Conservation (phyloP, 2,888 invertebrate species). For the Calameuta filiformis region DNA sequence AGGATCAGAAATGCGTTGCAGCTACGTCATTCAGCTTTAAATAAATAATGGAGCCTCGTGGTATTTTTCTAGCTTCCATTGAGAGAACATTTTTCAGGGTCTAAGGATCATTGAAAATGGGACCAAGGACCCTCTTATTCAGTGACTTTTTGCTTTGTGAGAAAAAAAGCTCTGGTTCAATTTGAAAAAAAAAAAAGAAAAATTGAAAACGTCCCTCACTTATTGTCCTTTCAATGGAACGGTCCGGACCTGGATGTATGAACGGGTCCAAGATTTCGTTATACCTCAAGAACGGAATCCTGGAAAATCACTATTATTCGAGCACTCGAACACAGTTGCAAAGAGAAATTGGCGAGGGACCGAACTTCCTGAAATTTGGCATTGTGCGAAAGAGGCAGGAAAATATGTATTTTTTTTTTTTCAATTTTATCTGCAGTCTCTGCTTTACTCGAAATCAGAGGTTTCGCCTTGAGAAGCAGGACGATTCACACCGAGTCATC, state of each 20-base stretch:
- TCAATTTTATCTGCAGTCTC: not conserved
- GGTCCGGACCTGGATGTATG: not conserved
- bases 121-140: not conserved
- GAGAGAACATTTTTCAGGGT: not conserved
- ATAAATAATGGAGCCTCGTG: not conserved
- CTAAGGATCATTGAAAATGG: not conserved
- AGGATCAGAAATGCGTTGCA: not conserved
- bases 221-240: not conserved
- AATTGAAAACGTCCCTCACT: not conserved
- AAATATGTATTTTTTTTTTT: not conserved
- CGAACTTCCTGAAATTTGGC: not conserved
- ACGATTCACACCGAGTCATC: conserved; percentile 29
- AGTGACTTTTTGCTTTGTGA: not conserved
- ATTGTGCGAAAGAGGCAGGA: not conserved
- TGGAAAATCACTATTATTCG: not conserved
- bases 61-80: not conserved
- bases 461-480: not conserved
- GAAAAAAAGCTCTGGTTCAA: not conserved
- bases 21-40: not conserved
- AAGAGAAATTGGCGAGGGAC: not conserved
- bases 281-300: not conserved
- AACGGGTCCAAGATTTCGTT: not conserved
- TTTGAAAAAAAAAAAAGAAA: not conserved
- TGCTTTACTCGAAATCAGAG: not conserved
- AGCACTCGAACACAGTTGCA: not conserved